A percentile compares a stretch with the other conserved stretches of the same genome.
Conservation (phyloP, 92 coral and sea anemone species). For the Bergia sp. region DNA sequence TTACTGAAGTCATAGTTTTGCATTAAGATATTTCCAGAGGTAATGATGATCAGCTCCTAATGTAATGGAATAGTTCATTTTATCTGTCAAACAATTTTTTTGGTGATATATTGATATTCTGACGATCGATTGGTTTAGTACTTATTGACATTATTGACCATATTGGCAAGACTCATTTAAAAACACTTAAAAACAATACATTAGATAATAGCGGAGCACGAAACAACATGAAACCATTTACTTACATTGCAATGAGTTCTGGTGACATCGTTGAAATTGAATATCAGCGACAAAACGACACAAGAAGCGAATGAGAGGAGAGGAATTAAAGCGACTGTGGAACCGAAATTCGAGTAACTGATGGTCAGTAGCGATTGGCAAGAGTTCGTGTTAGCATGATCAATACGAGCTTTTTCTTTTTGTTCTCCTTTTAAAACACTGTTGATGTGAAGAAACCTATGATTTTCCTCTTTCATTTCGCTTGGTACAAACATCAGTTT, state of each 20-base stretch:
- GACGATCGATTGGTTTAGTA: no score
- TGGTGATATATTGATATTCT: no score
- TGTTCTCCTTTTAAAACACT: slow-evolving; percentile 3
- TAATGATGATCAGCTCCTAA: no score
- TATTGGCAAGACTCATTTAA: no score
- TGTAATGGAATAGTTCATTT: no score
- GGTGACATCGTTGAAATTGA: slow-evolving; percentile 79
- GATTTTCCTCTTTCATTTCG: slow-evolving; percentile 25
- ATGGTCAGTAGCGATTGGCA: slow-evolving; percentile 10
- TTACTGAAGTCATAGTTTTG: no score
- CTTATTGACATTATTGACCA: no score
- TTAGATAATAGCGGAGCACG: not conserved
- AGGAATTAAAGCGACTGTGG: slow-evolving; percentile 47
- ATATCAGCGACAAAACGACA: slow-evolving; percentile 67
- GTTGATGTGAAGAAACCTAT: not conserved
- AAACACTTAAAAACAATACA: not conserved
- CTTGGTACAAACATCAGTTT: no score
- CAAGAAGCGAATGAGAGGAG: slow-evolving; percentile 69
- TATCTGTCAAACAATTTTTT: no score
- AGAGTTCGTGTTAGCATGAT: not conserved
- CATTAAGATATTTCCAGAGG: no score
- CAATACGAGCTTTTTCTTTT: not conserved
- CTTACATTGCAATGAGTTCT: slow-evolving; percentile 86
- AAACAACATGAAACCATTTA: not conserved
- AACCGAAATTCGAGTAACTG: not conserved